Conservation (phyloP, 1,140 invertebrate genomes). For the Drosophila leontia region DNA sequence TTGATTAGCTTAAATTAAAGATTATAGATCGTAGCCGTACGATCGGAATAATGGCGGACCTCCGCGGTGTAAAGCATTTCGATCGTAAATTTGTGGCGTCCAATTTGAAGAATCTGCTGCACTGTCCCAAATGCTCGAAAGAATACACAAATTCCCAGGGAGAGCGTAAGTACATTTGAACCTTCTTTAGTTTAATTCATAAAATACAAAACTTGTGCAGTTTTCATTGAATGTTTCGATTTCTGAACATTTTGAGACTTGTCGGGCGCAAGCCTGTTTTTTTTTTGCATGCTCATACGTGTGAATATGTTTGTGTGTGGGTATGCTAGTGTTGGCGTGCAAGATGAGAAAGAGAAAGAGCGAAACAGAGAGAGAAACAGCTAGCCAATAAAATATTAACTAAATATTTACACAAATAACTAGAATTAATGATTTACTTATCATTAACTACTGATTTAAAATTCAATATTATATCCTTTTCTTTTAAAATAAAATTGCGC, state of each 20-base stretch:
- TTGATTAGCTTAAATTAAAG: not conserved
- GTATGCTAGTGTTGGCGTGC: not conserved
- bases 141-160: slow-evolving; percentile 15
- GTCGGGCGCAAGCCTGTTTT: not conserved
- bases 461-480: not conserved
- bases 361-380: not conserved
- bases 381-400: not conserved
- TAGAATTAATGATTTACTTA: no score
- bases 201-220: not conserved
- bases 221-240: not conserved
- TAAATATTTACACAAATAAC: not conserved
- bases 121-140: slow-evolving; percentile 63
- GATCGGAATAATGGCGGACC: slow-evolving; percentile 33
- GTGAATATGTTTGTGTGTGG: not conserved
- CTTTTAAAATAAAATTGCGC: not conserved
- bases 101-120: slow-evolving; percentile 45
- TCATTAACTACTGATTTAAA: not conserved
- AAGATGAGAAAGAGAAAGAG: not conserved
- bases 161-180: slow-evolving; percentile 25
- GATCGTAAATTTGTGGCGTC: slow-evolving; percentile 70
- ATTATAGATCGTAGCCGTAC: no score
- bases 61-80: slow-evolving; percentile 50
- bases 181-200: not conserved
- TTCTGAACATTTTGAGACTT: not conserved
- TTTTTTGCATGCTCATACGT: not conserved